These are phyloP conservation scores for Eudyptes chrysolophus DNA, from an alignment of 2,113 vertebrate genomes.

Conservation along the genomic window DNA sequence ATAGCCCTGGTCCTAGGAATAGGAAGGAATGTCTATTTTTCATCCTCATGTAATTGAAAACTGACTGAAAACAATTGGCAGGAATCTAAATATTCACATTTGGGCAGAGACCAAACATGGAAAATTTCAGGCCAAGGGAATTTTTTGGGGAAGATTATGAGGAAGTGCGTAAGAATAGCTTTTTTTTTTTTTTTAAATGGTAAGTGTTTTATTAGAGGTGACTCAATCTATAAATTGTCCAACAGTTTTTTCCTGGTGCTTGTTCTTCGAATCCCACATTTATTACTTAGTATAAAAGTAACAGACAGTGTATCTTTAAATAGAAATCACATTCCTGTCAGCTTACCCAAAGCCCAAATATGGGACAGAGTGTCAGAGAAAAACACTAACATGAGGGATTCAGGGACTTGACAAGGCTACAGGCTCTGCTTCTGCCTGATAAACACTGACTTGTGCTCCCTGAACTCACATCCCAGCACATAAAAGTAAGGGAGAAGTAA, in stretches of 20 bases:
- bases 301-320: conserved; percentile 52
- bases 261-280: neutral
- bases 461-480: neutral
- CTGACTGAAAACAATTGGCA: conserved; percentile 43
- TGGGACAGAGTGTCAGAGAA: conserved; percentile 30
- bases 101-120: conserved; percentile 30
- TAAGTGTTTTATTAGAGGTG: conserved; percentile 3
- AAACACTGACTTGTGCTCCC: neutral
- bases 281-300: conserved; percentile 39
- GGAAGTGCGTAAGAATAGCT: neutral
- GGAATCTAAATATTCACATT: conserved; percentile 30
- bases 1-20: neutral
- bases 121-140: neutral
- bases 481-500: neutral
- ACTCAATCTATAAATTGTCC: neutral
- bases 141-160: neutral
- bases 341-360: conserved; percentile 55
- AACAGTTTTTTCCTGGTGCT: neutral
- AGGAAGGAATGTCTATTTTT: conserved; percentile 54
- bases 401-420: neutral
- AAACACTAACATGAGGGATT: conserved; percentile 27
- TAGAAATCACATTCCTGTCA: conserved; percentile 52
- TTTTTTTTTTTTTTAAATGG: neutral
- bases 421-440: conserved; percentile 8
- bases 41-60: conserved; percentile 50